A percentile compares a stretch with the other conserved stretches of the same genome.
Conservation (phyloP, 2,797 vertebrate genomes). For the Rousettus madagascariensis region DNA sequence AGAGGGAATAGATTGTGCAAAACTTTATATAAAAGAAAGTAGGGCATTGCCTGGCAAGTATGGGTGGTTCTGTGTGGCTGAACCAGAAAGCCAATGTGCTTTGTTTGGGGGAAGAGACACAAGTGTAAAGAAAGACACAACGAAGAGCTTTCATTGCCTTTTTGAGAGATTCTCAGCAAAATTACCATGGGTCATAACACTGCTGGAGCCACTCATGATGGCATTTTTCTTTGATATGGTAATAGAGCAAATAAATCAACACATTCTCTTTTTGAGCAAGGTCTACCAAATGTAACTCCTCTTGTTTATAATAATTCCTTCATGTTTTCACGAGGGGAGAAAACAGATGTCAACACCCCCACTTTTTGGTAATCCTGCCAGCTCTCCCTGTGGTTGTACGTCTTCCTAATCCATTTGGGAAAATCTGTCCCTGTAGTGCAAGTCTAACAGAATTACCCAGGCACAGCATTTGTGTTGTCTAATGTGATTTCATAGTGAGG, state of each 20-base stretch:
- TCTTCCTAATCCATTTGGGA: background rate
- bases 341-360: background rate
- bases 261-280: background rate
- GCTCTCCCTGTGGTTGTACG: background rate
- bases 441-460: background rate
- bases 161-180: background rate
- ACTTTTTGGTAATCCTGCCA: background rate
- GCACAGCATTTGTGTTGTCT: slow-evolving; percentile 55
- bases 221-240: background rate
- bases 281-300: background rate
- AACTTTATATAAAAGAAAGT: background rate
- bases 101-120: background rate
- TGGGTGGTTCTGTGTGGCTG: background rate
- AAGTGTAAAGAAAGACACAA: background rate
- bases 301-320: background rate
- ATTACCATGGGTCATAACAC: background rate
- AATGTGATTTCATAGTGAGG: slow-evolving; percentile 1
- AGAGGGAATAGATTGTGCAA: background rate
- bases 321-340: background rate
- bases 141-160: background rate
- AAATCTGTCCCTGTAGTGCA: background rate
- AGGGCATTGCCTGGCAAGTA: background rate
- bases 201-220: background rate
- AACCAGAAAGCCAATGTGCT: background rate
- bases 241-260: background rate